Conservation (phyloP, 1,140 invertebrate genomes). For the Amyelois transitella region DNA sequence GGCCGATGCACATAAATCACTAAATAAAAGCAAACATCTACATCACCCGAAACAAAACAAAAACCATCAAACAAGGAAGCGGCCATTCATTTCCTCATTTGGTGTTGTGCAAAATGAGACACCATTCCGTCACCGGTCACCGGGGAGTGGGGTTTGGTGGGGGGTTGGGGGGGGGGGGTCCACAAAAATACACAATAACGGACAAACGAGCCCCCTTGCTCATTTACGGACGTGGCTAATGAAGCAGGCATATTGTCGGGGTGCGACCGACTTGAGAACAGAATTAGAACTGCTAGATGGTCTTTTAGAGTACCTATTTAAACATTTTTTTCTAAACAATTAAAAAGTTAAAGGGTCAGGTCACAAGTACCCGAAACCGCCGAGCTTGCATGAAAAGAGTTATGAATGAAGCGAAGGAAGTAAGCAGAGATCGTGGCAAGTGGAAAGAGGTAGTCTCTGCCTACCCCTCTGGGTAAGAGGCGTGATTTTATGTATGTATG, state of each 20-base stretch:
- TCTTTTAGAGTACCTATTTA: not conserved
- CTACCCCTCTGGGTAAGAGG: no score
- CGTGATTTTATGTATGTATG: no score
- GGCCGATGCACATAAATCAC: no score
- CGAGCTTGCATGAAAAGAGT: no score
- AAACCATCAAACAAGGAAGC: constrained; percentile 1
- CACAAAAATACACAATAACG: constrained; percentile 33
- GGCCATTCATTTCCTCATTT: constrained; percentile 44
- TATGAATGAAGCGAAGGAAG: no score
- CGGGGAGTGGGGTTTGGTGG: constrained; percentile 10
- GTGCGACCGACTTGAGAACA: constrained; percentile 32
- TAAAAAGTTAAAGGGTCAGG: no score
- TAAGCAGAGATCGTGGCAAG: no score
- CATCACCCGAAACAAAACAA: not conserved
- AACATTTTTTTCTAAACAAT: no score
- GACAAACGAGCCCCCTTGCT: constrained; percentile 30
- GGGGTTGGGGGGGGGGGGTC: not conserved
- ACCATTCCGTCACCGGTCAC: constrained; percentile 38
- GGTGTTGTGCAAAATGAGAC: constrained; percentile 38
- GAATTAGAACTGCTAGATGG: constrained; percentile 14
- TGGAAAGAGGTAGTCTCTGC: no score
- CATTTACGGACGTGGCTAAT: constrained; percentile 51
- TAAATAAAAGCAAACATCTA: no score
- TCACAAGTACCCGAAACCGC: no score
- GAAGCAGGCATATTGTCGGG: constrained; percentile 60